Percentiles rank a stretch among this genome's conserved stretches.
Conservation (phyloP, 2,113 vertebrate genomes). For the Cacatua alba region DNA sequence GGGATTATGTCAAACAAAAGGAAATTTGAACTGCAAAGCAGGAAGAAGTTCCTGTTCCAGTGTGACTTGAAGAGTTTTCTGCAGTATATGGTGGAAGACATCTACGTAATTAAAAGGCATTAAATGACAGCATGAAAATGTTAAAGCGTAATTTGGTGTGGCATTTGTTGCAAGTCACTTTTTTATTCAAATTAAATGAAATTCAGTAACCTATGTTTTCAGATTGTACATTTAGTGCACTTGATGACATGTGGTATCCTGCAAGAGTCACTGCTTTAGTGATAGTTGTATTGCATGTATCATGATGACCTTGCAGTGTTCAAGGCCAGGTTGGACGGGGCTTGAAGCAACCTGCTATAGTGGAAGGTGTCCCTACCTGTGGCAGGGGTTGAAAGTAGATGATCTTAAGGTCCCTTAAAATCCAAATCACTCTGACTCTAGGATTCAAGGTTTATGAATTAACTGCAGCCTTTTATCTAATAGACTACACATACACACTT, state of each 20-base stretch:
- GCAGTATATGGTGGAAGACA: background rate
- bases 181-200: background rate
- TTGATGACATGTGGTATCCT: background rate
- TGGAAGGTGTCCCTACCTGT: background rate
- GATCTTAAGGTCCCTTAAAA: background rate
- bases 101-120: background rate
- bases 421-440: background rate
- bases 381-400: background rate
- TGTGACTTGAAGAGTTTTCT: background rate
- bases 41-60: background rate
- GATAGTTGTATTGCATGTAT: background rate
- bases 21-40: background rate
- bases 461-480: background rate
- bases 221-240: background rate
- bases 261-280: background rate
- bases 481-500: accelerated
- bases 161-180: background rate
- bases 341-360: background rate
- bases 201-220: background rate
- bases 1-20: conserved; percentile 3
- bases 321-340: background rate
- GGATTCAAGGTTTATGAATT: background rate
- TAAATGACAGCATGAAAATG: background rate
- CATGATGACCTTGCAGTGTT: background rate
- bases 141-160: background rate